A percentile compares a stretch with the other conserved stretches of the same genome.
phyloP scores from a whole-genome alignment of 2,113 vertebrate genomes.

The Sylvia atricapilla region DNA sequence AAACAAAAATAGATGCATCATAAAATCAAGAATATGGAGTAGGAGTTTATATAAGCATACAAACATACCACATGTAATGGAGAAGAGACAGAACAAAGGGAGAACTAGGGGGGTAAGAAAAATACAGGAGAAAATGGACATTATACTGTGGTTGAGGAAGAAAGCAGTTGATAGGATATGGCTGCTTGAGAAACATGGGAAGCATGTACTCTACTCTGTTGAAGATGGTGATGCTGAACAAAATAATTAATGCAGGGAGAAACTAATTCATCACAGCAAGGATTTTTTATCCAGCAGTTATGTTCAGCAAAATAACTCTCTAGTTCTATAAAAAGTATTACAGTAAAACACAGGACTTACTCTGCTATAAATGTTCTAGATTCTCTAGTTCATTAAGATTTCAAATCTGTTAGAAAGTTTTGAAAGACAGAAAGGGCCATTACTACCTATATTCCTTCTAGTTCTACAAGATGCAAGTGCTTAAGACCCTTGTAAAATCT shows the following conservation, averaged over 20 bases:
- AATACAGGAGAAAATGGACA: slow-evolving; percentile 8
- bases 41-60: background rate
- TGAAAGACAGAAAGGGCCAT: background rate
- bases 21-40: slow-evolving; percentile 68
- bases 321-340: background rate
- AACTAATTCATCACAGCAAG: background rate
- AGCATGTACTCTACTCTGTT: background rate
- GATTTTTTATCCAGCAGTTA: background rate
- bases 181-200: background rate
- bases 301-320: background rate
- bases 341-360: background rate
- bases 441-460: background rate
- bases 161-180: slow-evolving; percentile 18
- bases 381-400: background rate
- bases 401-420: background rate
- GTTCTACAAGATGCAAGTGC: background rate
- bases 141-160: slow-evolving; percentile 25
- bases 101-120: slow-evolving; percentile 1
- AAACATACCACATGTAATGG: background rate
- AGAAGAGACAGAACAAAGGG: slow-evolving; percentile 35
- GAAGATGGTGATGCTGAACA: background rate
- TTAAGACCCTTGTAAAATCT: background rate
- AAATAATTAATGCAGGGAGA: background rate
- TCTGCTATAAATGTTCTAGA: background rate
- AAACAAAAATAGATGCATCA: slow-evolving; percentile 71